Base-by-base conservation (phyloP, 2,888 invertebrate genomes). In the Rhagonycha fulva region DNA sequence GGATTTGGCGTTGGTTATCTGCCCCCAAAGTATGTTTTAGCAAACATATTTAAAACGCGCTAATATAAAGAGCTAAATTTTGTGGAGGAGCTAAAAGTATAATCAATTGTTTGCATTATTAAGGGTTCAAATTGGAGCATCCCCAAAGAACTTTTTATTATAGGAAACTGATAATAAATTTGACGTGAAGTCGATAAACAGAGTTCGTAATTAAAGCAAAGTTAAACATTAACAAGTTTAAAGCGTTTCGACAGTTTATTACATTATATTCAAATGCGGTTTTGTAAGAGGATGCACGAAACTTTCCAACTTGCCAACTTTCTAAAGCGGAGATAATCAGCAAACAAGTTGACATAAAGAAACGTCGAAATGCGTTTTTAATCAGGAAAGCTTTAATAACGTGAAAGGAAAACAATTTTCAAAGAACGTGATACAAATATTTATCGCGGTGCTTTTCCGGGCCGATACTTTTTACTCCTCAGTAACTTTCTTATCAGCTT, bases 381-480 rank as follows among this genome's bases (percentile, higher is more conserved):
- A 47, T 47, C 47, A 47, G 47, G n/a, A 47, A 1, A 47, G 47
- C 47, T 47, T 47, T 47, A 47, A 47, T 47, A 47, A 47, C 47
- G n/a, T 26, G 26, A n/a, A 70, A 70, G 26, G 14, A 70, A 70
- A 70, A 14, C 70, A 30, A 9, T 62, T 14, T 70, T 62, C 70
- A 62, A 14, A 62, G 28, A 14, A 70, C 26, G 70, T 30, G 7
- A 62, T 28, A 11, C 11, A 62, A 24, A 70, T 70, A 62, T 70
- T 69, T 69, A 69, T 60, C 19, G 24, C 60, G 62, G 62, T 14
- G 14, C 23, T 32, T 69, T 70, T 62, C 62, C 70, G 23, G 14
- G 62, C 11, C 62, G 14, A 47, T 47, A n/a, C 47, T 14, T 30
- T 70, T 69, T 60, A 62, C 62, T 26, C 62, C 12, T 32, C 60